A percentile compares a stretch with the other conserved stretches of the same genome.
phyloP scores from a whole-genome alignment of 2,888 invertebrate species.

The Kryphioiulus occultus region DNA sequence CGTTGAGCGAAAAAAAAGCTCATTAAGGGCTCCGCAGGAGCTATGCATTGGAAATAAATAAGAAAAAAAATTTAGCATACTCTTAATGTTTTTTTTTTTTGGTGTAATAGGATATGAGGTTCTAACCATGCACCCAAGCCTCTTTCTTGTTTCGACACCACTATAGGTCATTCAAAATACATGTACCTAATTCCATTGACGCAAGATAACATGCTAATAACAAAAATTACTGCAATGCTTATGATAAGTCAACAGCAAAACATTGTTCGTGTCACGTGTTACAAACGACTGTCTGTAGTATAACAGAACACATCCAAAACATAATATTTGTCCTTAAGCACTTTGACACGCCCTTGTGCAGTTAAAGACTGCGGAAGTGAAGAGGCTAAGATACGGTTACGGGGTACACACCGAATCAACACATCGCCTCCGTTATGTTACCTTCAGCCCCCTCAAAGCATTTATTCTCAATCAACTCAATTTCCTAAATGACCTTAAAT shows the following conservation, averaged over 20 bases:
- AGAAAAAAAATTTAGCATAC: background rate
- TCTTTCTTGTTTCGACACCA: background rate
- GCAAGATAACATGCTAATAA: background rate
- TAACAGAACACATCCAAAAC: too few species aligned
- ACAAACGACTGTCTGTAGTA: too few species aligned
- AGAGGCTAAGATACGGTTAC: background rate
- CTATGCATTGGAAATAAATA: background rate
- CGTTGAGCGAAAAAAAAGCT: slow-evolving; percentile 18
- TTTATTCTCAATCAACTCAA: background rate
- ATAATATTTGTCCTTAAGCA: too few species aligned
- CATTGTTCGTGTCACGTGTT: too few species aligned
- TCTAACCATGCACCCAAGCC: background rate
- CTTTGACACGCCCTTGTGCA: background rate
- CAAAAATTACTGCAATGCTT: background rate
- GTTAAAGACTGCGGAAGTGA: background rate
- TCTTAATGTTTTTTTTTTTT: background rate
- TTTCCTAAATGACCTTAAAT: background rate
- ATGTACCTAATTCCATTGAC: background rate
- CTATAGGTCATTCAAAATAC: background rate
- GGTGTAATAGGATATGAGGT: background rate
- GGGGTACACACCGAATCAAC: too few species aligned
- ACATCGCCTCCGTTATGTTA: background rate
- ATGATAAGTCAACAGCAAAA: background rate
- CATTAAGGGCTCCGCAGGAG: background rate
- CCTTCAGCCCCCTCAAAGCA: background rate